Evolutionary conservation across 2,888 invertebrate species (phyloP).

Genomic region (Metalampra italica): DNA sequence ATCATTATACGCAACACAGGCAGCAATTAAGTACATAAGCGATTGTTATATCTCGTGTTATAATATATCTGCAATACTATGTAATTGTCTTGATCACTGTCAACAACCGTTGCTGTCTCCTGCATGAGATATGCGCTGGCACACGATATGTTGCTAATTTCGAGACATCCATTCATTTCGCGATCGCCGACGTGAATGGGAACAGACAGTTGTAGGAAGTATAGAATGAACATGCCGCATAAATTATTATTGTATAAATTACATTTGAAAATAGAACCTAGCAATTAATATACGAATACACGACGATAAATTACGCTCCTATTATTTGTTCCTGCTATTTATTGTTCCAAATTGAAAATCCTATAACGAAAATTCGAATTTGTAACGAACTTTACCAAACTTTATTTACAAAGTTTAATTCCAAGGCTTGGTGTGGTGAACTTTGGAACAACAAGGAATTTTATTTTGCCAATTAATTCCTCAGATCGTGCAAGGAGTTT

Average conservation of each 20-base stretch:
- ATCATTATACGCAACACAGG: slow-evolving; percentile 51
- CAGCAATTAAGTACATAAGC: slow-evolving; percentile 51
- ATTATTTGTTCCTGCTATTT: slow-evolving; percentile 37
- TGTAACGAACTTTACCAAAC: slow-evolving; percentile 20
- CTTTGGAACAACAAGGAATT: slow-evolving; percentile 17
- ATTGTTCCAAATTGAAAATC: slow-evolving; percentile 36
- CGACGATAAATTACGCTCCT: slow-evolving; percentile 40
- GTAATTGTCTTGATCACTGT: slow-evolving; percentile 62
- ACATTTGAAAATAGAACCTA: slow-evolving; percentile 46
- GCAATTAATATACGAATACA: slow-evolving; percentile 38
- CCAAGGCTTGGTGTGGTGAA: slow-evolving; percentile 17
- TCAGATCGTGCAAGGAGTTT: not conserved
- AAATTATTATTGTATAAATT: slow-evolving; percentile 54
- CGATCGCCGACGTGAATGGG: slow-evolving; percentile 64
- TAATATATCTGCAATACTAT: slow-evolving; percentile 59
- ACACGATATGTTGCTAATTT: slow-evolving; percentile 67
- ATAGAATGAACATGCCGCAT: slow-evolving; percentile 37
- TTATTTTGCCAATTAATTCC: slow-evolving; percentile 15
- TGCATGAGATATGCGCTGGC: slow-evolving; percentile 69
- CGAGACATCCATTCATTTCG: slow-evolving; percentile 69
- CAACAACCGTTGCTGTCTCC: slow-evolving; percentile 55
- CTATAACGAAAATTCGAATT: slow-evolving; percentile 4
- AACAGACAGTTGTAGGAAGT: slow-evolving; percentile 53
- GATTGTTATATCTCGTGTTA: slow-evolving; percentile 52
- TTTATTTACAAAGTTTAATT: slow-evolving; percentile 23